These are phyloP conservation scores for Rhizoglyphus robini DNA, from an alignment of 1,140 invertebrate genomes.

Conservation along the genomic window DNA sequence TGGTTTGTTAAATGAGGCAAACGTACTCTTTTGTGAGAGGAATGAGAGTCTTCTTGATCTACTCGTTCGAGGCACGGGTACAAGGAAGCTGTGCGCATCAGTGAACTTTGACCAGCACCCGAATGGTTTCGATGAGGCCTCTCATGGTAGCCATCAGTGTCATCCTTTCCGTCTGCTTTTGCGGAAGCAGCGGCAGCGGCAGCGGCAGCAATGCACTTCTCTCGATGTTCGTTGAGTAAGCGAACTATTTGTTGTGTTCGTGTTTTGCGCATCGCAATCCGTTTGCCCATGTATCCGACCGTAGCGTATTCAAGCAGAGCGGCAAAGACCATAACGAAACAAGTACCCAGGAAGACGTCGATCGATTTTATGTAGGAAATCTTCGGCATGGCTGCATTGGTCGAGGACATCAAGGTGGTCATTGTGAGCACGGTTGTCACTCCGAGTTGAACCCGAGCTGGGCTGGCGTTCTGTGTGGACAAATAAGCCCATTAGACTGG, in stretches of 20 bases:
- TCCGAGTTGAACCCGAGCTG: slow-evolving; percentile 39
- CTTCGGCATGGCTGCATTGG: slow-evolving; percentile 40
- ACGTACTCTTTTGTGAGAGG: too few relatives aligned
- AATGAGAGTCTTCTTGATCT: background rate
- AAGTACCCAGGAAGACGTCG: slow-evolving; percentile 39
- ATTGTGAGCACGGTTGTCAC: slow-evolving; percentile 43
- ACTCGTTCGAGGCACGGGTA: background rate
- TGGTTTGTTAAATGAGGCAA: background rate
- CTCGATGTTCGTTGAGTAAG: slow-evolving; percentile 10
- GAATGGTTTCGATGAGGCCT: background rate
- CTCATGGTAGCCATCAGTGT: background rate
- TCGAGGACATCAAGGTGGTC: slow-evolving; percentile 42
- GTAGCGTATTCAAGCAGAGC: slow-evolving; percentile 62
- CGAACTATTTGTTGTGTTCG: slow-evolving; percentile 49
- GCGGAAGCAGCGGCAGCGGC: background rate
- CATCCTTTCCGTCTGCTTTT: background rate
- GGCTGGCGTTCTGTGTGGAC: slow-evolving; percentile 30
- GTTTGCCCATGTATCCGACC: slow-evolving; percentile 86
- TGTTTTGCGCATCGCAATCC: slow-evolving; percentile 87
- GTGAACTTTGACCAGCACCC: background rate
- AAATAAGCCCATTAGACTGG: background rate
- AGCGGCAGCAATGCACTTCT: slow-evolving; percentile 3
- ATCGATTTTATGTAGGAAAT: slow-evolving; percentile 41
- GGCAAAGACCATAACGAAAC: slow-evolving; percentile 35
- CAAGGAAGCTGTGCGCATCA: background rate